Base-by-base conservation (phyloP, 2,888 invertebrate species). In the Catocala sponsa region DNA sequence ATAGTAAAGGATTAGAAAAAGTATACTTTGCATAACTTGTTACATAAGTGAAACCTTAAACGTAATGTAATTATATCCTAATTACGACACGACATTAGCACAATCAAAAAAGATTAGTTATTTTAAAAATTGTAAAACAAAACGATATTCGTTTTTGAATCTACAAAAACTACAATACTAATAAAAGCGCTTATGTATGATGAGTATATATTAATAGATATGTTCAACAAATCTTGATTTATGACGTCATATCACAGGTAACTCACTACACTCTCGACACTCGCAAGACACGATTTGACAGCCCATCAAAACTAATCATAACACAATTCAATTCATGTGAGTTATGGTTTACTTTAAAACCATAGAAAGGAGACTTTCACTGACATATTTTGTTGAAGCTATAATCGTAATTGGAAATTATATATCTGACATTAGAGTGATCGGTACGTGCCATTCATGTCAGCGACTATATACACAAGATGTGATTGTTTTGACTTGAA, bases 321-420 rank as follows among this genome's bases (percentile, higher is more conserved):
- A 60, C 47, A 52, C 44, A 64, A 65, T 43, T 65, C 59, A 61
- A 65, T 58, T 25, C 47, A 59, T 38, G 73, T 68, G 59, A 52
- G 48, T 64, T 65, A 71, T 66, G 63, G 68, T 69, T 60, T 66
- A 60, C 62, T 68, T 55, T 56, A 73, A 77, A 74, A 74, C 72
- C 49, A 61, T 72, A 75, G 76, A 79, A 78, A 79, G 73, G 68
- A 51, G 32, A 72, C 85, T 85, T 85, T 85, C 85, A 77, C 84
- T 59, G 55, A 42, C 53, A 53, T 46, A 43, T 56, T 69, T 65
- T 57, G 59, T 55, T 70, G 53, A 56, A 63, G 68, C 54, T 71
- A 74, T 74, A 69, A 75, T 68, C 64, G 60, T 72, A 73, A 74
- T 78, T 63, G 60, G 63, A 75, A 76, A 74, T 70, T 64, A 73